These are phyloP conservation scores for Pogonophryne albipinna DNA, from an alignment of 2,797 vertebrate species.

Conservation along the genomic window DNA sequence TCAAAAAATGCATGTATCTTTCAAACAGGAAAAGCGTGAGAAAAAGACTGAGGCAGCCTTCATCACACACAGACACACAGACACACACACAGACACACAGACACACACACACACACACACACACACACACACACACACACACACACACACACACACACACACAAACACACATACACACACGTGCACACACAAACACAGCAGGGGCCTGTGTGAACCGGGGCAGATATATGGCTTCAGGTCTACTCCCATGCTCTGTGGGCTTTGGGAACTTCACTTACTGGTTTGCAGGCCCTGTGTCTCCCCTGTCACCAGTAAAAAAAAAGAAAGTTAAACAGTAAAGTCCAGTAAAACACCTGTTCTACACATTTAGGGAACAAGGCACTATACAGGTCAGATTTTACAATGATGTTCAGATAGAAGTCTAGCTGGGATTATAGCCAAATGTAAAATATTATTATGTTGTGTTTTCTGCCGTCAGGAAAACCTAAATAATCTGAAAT, in stretches of 20 bases:
- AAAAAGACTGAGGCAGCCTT: conserved; percentile 25
- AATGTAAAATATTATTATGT: not conserved
- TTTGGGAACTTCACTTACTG: conserved; percentile 61
- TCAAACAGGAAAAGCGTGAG: conserved; percentile 24
- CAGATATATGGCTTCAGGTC: conserved; percentile 68
- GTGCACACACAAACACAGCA: conserved; percentile 19
- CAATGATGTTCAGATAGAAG: conserved; percentile 20
- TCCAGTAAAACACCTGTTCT: conserved; percentile 78
- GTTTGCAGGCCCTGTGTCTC: conserved; percentile 66
- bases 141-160: not conserved
- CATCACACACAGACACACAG: not conserved
- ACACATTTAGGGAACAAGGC: conserved; percentile 59
- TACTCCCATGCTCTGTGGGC: conserved; percentile 64
- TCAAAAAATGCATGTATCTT: not conserved
- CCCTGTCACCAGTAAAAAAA: conserved; percentile 67
- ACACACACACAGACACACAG: not conserved
- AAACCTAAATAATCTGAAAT: not conserved
- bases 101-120: not conserved
- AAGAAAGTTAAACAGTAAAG: too few relatives aligned
- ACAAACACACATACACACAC: not conserved
- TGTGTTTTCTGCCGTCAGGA: not conserved
- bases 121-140: not conserved
- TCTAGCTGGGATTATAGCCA: conserved; percentile 1
- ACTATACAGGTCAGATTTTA: conserved; percentile 45
- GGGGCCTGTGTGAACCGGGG: conserved; percentile 57